Evolutionary conservation across 2,797 vertebrate species (phyloP), one percentile per base, ranked within the genome.

Genomic region (Moxostoma hubbsi): DNA sequence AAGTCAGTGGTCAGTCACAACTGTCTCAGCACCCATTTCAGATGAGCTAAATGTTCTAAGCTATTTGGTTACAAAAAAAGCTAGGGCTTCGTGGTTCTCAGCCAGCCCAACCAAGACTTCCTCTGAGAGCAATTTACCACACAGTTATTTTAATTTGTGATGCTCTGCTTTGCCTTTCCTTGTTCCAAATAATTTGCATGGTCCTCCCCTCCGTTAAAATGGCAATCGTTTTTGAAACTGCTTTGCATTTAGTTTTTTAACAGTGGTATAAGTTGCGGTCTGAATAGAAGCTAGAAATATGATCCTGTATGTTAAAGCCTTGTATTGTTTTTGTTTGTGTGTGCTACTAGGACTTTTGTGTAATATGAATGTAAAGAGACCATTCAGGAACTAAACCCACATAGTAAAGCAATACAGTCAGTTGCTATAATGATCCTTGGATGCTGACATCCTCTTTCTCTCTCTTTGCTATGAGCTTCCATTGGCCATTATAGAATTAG

Each of bases 401-500:
- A 54, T 3, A 16, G 24, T 70, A 1, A 70, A 15, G 15, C 1
- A 1, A 47, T 51, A 13, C 13, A 45, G 47, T 73, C 54, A 15
- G 47, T 47, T 13, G 50, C 54, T 63, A 16, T 24, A 61, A 73
- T 65, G 68, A 59, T 47, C 24, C 7, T 49, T 54, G 59, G 13
- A 50, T 75, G 65, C 66, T 81, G 66, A 72, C 45, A 43, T 24
- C 0, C 10, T 50, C 73, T n/a, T n/a, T 71, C 45, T 74, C 58
- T 75, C 24, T 69, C 15, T 43, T 18, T 47, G 65, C 50, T 15
- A 45, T 36, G 54, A 76, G 53, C 57, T 68, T 5, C 5, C 66
- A 54, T 70, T 78, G 67, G 58, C 43, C 67, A 55, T 54, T 70
- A 70, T 53, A 77, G 81, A 45, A 77, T 77, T 69, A 47, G 68